A percentile compares a stretch with the other conserved stretches of the same genome.
Conservation (phyloP, 2,113 vertebrate genomes). For the Lepus timidus region DNA sequence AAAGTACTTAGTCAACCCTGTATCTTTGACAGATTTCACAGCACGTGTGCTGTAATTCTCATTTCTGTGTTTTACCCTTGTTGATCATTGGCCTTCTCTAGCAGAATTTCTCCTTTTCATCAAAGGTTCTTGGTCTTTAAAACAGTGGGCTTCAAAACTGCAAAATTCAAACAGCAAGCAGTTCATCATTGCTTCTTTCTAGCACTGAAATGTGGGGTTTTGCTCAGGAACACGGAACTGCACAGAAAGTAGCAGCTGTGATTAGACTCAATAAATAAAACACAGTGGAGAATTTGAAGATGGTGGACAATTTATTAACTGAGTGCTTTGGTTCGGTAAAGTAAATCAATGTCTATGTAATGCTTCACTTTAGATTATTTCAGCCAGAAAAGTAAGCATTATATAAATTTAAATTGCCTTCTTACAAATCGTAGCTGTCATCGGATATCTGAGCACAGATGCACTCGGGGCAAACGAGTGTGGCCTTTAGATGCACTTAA, state of each 20-base stretch:
- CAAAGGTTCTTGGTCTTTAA: constrained; percentile 6
- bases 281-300: constrained; percentile 27
- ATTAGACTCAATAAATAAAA: constrained; percentile 9
- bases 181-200: background rate
- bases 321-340: constrained; percentile 45
- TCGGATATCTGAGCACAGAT: constrained; percentile 15
- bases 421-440: background rate
- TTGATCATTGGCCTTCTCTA: constrained; percentile 11
- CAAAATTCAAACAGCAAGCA: background rate
- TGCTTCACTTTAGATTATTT: constrained; percentile 56
- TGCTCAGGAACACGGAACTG: background rate
- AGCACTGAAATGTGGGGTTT: constrained; percentile 36
- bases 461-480: background rate
- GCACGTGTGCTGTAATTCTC: background rate
- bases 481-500: constrained; percentile 4
- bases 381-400: constrained; percentile 18
- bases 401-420: constrained; percentile 25
- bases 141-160: constrained; percentile 33
- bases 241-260: constrained; percentile 34
- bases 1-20: background rate
- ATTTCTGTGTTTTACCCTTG: background rate
- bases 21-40: background rate
- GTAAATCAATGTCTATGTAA: background rate
- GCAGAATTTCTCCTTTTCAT: constrained; percentile 14
- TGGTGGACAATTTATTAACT: constrained; percentile 25